phyloP scores from a whole-genome alignment of 92 coral and sea anemone genomes.

The Zoanthus sociatus region DNA sequence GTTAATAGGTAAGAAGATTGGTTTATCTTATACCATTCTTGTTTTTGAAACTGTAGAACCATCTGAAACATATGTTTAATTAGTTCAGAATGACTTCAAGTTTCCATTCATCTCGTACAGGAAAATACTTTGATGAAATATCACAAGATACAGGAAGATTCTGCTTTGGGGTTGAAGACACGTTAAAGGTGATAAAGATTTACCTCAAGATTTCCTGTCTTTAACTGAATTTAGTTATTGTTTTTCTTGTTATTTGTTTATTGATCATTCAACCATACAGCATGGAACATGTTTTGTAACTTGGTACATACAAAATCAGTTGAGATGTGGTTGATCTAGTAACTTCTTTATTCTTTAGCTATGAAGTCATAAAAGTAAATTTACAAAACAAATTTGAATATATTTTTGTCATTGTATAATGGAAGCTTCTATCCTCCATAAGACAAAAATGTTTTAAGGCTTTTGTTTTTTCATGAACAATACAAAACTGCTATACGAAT shows the following conservation, averaged over 20 bases:
- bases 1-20: constrained; percentile 76
- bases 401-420: too few species aligned
- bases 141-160: constrained; percentile 98
- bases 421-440: too few species aligned
- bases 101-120: constrained; percentile 44
- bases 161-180: constrained; percentile 98
- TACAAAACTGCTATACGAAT: too few species aligned
- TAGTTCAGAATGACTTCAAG: neutral
- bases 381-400: too few species aligned
- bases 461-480: too few species aligned
- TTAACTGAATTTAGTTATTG: neutral
- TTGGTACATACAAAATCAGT: too few species aligned
- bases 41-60: neutral
- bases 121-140: constrained; percentile 98
- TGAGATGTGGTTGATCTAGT: too few species aligned
- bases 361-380: too few species aligned
- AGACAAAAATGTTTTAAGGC: too few species aligned
- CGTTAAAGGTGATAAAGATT: constrained; percentile 77
- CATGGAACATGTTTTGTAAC: too few species aligned
- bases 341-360: too few species aligned
- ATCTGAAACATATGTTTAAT: too few species aligned
- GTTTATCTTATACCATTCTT: neutral
- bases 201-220: neutral
- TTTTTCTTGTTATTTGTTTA: neutral
- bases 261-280: neutral